Base-by-base conservation (phyloP, 2,113 vertebrate genomes). In the Lipophrys pholis region DNA sequence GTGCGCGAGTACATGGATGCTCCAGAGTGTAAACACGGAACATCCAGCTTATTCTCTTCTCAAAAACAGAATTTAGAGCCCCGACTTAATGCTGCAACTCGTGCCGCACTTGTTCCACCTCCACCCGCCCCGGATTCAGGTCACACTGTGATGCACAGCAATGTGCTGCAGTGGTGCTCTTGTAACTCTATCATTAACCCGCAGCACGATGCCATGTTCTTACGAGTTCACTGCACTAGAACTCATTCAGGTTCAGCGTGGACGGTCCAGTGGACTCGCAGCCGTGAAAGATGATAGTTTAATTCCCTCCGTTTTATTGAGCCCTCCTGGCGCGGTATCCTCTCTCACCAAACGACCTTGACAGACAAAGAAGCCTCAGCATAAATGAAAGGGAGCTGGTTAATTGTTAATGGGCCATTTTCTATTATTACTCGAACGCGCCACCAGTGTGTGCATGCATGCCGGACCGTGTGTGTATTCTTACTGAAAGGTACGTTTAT, bases 371-470 rank as follows among this genome's bases (percentile, higher is more conserved):
- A 70, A 59, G 65, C 45, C 48, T 57, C 61, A 52, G 55, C 73
- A 69, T 61, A 30, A 57, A 82, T 77, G 72, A 87, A 60, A 41
- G 66, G 36, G 74, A 76, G 77, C 77, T 73, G 69, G 46, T 91
- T 87, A 91, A 92, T 90, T 85, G 75, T 91, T 91, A 81, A 92
- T 90, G 21, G 21, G 66, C 0, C n/a, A 4, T 7, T 53, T 68
- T 62, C 65, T 43, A 41, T 87, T 81, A 78, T 85, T 66, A 66
- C 74, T 78, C 72, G 48, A 73, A 57, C 55, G 35, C 17, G 72
- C 54, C 74, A 69, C 52, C 64, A 42, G 49, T 1, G 39, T 50
- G 14, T 14, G 39, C 15, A 8, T 68, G n/a, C 6, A 11, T 11
- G 35, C 6, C 46, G 59, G 40, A 11, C 8, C 30, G 7, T 63